A percentile compares a stretch with the other conserved stretches of the same genome.
phyloP scores from a whole-genome alignment of 2,888 invertebrate genomes.

The Lithophane leautieri region DNA sequence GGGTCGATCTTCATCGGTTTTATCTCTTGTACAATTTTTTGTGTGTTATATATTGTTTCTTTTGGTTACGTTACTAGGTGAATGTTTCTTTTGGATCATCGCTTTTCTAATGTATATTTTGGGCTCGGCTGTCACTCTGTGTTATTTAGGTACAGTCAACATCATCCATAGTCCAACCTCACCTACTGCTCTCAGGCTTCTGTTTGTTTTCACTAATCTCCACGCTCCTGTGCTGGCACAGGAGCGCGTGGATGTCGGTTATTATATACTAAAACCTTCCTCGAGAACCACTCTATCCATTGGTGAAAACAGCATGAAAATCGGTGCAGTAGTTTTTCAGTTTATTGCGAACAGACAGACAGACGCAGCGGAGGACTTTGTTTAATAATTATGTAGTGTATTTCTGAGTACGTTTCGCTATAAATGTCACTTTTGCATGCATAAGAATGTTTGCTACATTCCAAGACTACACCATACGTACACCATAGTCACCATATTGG shows the following conservation, averaged over 20 bases:
- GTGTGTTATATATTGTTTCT: slow-evolving; percentile 25
- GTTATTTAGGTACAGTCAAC: too few relatives aligned
- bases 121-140: background rate
- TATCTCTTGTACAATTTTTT: slow-evolving; percentile 45
- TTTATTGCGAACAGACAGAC: too few relatives aligned
- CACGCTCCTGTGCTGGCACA: background rate
- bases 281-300: too few relatives aligned
- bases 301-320: too few relatives aligned
- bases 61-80: slow-evolving; percentile 34
- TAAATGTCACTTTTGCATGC: background rate
- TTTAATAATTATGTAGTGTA: too few relatives aligned
- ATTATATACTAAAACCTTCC: too few relatives aligned
- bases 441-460: slow-evolving; percentile 1
- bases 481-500: slow-evolving; percentile 6
- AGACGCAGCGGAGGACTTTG: too few relatives aligned
- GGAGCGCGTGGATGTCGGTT: too few relatives aligned
- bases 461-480: background rate
- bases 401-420: background rate
- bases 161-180: too few relatives aligned
- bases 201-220: background rate
- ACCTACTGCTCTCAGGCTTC: too few relatives aligned
- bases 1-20: slow-evolving; percentile 58
- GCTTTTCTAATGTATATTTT: background rate
- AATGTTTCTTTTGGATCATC: background rate
- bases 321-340: too few relatives aligned